phyloP scores from a whole-genome alignment of 2,797 vertebrate genomes.

The Typhlichthys eigenmanni region DNA sequence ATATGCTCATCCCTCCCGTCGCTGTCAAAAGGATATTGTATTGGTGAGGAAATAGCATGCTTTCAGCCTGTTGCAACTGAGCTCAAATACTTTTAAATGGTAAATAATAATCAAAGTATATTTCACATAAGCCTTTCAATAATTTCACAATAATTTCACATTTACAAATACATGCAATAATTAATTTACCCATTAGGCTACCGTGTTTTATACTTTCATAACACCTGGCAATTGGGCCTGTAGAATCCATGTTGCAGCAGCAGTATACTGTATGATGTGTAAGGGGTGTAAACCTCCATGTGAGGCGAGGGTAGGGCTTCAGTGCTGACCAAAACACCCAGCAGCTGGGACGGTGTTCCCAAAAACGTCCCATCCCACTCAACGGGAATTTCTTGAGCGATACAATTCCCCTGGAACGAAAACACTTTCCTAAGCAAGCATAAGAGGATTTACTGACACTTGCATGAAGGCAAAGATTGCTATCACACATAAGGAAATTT shows the following conservation, averaged over 20 bases:
- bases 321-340: slow-evolving; percentile 1
- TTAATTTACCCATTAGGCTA: neutral
- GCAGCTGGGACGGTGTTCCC: no score
- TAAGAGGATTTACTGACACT: no score
- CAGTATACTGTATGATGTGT: slow-evolving; percentile 51
- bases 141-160: neutral
- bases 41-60: no score
- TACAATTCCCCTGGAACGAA: no score
- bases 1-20: no score
- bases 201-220: neutral
- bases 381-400: no score
- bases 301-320: slow-evolving; percentile 43
- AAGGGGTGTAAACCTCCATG: slow-evolving; percentile 55
- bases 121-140: slow-evolving; percentile 43
- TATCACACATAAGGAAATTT: no score
- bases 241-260: slow-evolving; percentile 31
- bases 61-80: slow-evolving; percentile 20
- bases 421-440: no score
- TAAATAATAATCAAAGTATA: slow-evolving; percentile 50
- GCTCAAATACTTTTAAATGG: slow-evolving; percentile 34
- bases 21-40: no score
- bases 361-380: no score
- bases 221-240: neutral
- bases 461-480: no score
- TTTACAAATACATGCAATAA: neutral